A percentile compares a stretch with the other conserved stretches of the same genome.
These are phyloP conservation scores for Gnathonemus echidnorhynchus DNA, from an alignment of 2,113 vertebrate species.

Conservation along the genomic window DNA sequence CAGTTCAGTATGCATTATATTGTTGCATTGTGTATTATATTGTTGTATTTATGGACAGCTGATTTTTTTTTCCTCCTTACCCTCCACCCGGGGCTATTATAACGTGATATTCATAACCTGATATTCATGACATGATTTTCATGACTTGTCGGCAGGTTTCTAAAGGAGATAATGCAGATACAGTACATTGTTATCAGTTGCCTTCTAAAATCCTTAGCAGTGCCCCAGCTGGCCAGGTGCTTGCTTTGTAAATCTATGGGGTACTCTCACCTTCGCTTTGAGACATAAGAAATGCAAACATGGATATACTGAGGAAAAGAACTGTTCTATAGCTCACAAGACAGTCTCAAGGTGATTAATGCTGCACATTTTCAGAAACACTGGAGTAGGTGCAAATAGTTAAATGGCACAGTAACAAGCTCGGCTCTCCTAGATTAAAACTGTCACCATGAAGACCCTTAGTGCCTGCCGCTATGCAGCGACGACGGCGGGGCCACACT, in stretches of 20 bases:
- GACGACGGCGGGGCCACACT: neutral
- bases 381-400: slow-evolving; percentile 35
- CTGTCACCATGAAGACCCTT: slow-evolving; percentile 50
- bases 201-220: neutral
- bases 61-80: neutral
- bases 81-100: neutral
- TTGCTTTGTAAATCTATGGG: neutral
- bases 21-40: neutral
- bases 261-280: neutral
- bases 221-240: neutral
- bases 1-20: neutral
- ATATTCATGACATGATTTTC: too few relatives aligned
- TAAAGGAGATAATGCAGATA: neutral
- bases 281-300: neutral
- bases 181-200: neutral
- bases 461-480: slow-evolving; percentile 33
- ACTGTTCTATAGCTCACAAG: neutral
- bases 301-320: neutral
- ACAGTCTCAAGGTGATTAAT: slow-evolving; percentile 44
- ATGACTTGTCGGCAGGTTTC: neutral
- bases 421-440: slow-evolving; percentile 48
- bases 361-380: slow-evolving; percentile 29
- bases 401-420: slow-evolving; percentile 41
- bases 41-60: neutral
- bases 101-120: neutral